Percentiles rank a stretch among this genome's conserved stretches.
Conservation (phyloP, 2,888 invertebrate species). For the Conops quadrifasciatus region DNA sequence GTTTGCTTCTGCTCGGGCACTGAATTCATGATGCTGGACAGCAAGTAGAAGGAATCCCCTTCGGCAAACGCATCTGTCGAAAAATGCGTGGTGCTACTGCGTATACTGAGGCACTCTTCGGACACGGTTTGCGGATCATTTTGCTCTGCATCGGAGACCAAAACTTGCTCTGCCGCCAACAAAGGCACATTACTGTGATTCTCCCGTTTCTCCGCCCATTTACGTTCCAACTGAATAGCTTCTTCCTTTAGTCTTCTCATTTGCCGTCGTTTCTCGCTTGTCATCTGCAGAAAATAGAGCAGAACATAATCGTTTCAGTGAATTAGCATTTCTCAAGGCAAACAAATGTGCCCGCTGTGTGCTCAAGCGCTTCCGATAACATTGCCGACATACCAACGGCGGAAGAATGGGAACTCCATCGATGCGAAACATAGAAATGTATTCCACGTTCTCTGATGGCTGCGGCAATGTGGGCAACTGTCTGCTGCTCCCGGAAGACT, state of each 20-base stretch:
- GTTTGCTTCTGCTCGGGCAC: constrained; percentile 2
- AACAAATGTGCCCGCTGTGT: neutral
- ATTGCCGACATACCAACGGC: constrained; percentile 56
- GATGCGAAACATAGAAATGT: constrained; percentile 58
- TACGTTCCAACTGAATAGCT: constrained; percentile 53
- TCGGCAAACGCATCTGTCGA: constrained; percentile 13
- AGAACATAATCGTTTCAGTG: neutral
- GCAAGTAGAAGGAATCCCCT: constrained; percentile 40
- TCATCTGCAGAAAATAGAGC: constrained; percentile 53
- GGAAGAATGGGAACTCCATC: constrained; percentile 62
- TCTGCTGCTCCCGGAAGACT: neutral
- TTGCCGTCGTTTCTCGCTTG: constrained; percentile 54
- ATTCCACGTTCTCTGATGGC: constrained; percentile 35
- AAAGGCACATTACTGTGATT: neutral
- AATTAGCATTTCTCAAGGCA: neutral
- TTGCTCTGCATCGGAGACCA: neutral
- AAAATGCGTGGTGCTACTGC: constrained; percentile 29
- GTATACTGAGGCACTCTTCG: neutral
- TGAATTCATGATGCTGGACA: constrained; percentile 40
- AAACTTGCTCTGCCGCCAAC: neutral
- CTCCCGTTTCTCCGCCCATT: constrained; percentile 38
- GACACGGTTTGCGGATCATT: constrained; percentile 21
- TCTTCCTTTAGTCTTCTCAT: constrained; percentile 53
- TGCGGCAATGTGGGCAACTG: neutral
- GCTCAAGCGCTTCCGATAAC: constrained; percentile 2